A percentile compares a stretch with the other conserved stretches of the same genome.
These are phyloP conservation scores for Pseudoatta argentina DNA, from an alignment of 1,140 invertebrate genomes.

Conservation along the genomic window DNA sequence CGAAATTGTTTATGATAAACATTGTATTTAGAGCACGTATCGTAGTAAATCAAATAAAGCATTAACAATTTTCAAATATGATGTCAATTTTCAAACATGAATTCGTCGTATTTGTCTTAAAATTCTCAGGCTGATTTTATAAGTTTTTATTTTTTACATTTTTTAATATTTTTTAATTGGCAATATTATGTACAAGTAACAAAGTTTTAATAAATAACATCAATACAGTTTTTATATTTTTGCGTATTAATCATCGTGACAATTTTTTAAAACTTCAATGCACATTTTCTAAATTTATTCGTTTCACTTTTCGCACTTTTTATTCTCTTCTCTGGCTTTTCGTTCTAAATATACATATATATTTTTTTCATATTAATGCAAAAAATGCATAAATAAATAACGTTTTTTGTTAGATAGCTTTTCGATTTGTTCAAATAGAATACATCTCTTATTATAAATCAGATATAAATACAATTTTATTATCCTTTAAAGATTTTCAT, in stretches of 20 bases:
- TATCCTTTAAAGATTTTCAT: slow-evolving; percentile 3
- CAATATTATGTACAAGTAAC: not conserved
- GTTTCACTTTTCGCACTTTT: not conserved
- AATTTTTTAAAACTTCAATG: not conserved
- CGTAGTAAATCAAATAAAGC: slow-evolving; percentile 46
- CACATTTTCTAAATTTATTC: not conserved
- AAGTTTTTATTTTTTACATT: not conserved
- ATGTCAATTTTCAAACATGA: not conserved
- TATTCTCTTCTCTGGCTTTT: not conserved
- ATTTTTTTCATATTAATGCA: not conserved
- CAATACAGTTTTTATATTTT: not conserved
- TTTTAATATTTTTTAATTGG: not conserved
- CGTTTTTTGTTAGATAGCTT: not conserved
- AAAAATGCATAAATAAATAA: not conserved
- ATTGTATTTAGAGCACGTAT: slow-evolving; percentile 3
- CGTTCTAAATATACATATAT: not conserved
- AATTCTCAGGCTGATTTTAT: not conserved
- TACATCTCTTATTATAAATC: not conserved
- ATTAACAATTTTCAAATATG: slow-evolving; percentile 35
- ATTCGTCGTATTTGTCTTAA: no score
- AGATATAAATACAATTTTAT: not conserved
- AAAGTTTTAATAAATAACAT: not conserved
- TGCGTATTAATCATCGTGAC: not conserved
- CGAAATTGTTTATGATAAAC: not conserved
- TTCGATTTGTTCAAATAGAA: not conserved